Evolutionary conservation across 2,797 vertebrate genomes (phyloP).

Genomic region (Pseudomugil gertrudae): DNA sequence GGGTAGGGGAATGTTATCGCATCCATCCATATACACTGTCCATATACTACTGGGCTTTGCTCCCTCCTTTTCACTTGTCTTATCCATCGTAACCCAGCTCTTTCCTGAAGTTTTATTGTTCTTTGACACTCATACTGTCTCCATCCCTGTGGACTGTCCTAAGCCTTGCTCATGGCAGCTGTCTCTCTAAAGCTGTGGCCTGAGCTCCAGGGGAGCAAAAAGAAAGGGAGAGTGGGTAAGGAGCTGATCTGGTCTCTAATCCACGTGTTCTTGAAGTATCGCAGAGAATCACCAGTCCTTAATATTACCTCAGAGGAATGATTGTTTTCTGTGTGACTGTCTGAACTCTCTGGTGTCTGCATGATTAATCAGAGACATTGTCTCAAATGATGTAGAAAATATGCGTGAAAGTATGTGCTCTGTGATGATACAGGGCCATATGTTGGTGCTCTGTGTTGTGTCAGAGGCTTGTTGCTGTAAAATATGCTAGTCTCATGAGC

Average conservation of each 20-base stretch:
- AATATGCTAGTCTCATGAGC: neutral
- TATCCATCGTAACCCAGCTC: slow-evolving; percentile 41
- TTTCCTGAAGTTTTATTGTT: slow-evolving; percentile 65
- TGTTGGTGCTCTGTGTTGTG: neutral
- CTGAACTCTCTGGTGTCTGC: slow-evolving; percentile 31
- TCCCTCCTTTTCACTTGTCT: slow-evolving; percentile 37
- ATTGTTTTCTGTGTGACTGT: slow-evolving; percentile 35
- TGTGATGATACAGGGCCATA: slow-evolving; percentile 8
- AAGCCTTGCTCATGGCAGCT: slow-evolving; percentile 71
- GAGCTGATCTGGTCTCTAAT: slow-evolving; percentile 68
- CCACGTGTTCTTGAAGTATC: slow-evolving; percentile 52
- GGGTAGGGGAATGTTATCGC: slow-evolving; percentile 60
- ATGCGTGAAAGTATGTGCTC: too few species aligned
- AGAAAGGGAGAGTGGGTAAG: slow-evolving; percentile 30
- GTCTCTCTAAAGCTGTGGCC: slow-evolving; percentile 72
- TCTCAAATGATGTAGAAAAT: slow-evolving; percentile 35
- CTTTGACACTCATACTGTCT: slow-evolving; percentile 58
- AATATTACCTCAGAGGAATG: slow-evolving; percentile 52
- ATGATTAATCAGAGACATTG: slow-evolving; percentile 33
- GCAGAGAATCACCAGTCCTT: slow-evolving; percentile 50
- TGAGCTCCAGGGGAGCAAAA: slow-evolving; percentile 61
- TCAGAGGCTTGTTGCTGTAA: slow-evolving; percentile 16
- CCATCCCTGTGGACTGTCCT: slow-evolving; percentile 59
- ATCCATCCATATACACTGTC: slow-evolving; percentile 36
- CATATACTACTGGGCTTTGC: slow-evolving; percentile 34